Conservation (phyloP, 2,797 vertebrate genomes). For the Pipistrellus pygmaeus region DNA sequence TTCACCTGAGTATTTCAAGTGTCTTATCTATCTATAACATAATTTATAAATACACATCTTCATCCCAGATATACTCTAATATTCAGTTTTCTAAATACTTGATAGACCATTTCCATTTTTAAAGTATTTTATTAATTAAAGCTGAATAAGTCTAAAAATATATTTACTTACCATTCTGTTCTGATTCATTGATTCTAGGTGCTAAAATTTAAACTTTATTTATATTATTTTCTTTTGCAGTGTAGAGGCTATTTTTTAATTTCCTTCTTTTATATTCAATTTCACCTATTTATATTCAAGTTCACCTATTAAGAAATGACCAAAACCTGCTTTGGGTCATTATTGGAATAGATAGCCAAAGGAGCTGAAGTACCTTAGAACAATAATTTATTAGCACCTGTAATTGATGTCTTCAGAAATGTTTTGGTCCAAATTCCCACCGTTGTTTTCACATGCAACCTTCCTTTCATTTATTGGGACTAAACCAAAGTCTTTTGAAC, state of each 20-base stretch:
- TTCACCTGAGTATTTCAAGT: not conserved
- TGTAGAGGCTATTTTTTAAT: not conserved
- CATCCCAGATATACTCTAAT: not conserved
- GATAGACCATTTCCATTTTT: not conserved
- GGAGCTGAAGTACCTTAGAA: not conserved
- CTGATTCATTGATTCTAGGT: not conserved
- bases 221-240: not conserved
- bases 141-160: not conserved
- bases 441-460: not conserved
- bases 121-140: not conserved
- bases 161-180: not conserved
- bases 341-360: not conserved
- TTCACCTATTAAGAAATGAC: not conserved
- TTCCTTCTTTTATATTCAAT: not conserved
- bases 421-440: not conserved
- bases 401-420: not conserved
- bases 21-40: not conserved
- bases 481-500: not conserved
- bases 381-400: not conserved
- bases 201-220: slow-evolving; percentile 32
- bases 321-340: not conserved
- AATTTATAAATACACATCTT: not conserved
- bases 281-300: not conserved
- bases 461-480: slow-evolving; percentile 4
- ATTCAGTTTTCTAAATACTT: not conserved